Evolutionary conservation across 2,113 vertebrate species (phyloP).

Genomic region (Coptodon bakossiorum): DNA sequence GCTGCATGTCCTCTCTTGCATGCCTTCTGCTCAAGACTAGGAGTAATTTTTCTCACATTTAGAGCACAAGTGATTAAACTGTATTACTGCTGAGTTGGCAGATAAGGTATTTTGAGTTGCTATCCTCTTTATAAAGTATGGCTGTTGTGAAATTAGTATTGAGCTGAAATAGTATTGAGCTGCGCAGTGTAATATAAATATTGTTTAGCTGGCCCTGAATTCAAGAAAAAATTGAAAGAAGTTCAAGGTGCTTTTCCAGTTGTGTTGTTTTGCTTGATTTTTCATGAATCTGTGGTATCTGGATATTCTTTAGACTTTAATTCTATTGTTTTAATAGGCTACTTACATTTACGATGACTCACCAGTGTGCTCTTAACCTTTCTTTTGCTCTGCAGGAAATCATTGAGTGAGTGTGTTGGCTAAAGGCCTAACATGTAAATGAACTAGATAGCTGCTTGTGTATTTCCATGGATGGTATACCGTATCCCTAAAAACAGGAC

Average conservation of each 20-base stretch:
- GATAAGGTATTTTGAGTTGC: background rate
- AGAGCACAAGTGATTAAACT: background rate
- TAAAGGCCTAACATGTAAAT: slow-evolving; percentile 19
- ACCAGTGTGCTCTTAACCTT: slow-evolving; percentile 9
- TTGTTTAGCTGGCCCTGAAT: background rate
- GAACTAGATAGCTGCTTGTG: background rate
- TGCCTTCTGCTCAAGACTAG: background rate
- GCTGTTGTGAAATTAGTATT: background rate
- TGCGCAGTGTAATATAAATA: background rate
- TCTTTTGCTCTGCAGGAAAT: slow-evolving; percentile 13
- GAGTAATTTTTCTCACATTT: background rate
- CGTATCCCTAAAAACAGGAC: background rate
- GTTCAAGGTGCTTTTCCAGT: background rate
- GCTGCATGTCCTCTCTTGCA: background rate
- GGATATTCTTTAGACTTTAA: background rate
- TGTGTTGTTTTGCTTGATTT: background rate
- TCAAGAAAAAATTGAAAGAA: background rate
- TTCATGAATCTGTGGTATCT: background rate
- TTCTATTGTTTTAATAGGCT: background rate
- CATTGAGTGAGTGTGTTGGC: background rate
- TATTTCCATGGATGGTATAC: background rate
- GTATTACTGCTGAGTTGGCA: background rate
- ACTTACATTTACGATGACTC: slow-evolving; percentile 15
- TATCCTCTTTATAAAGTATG: background rate
- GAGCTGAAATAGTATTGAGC: background rate